phyloP scores from a whole-genome alignment of 2,113 vertebrate species.

The Sitta europaea region DNA sequence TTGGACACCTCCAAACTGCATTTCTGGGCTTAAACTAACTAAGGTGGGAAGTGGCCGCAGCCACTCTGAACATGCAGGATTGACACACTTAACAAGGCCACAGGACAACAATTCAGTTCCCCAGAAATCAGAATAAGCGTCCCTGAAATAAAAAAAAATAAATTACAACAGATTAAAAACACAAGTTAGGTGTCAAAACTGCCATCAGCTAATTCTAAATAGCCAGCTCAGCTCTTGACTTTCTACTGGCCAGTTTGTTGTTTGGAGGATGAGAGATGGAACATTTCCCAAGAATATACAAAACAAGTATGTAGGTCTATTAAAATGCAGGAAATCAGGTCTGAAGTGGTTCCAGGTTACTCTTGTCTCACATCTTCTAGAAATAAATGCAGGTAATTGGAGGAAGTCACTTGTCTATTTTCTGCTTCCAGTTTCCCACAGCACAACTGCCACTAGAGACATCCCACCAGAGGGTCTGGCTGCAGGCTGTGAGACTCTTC shows the following conservation, averaged over 20 bases:
- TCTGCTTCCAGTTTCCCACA: neutral
- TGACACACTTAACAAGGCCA: conserved; percentile 35
- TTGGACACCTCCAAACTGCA: neutral
- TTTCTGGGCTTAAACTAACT: neutral
- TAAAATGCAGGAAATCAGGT: neutral
- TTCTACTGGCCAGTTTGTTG: neutral
- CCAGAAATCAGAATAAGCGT: neutral
- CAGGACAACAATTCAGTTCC: neutral
- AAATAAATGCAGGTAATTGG: neutral
- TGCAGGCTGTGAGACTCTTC: neutral
- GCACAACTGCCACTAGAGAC: neutral
- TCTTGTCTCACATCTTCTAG: neutral
- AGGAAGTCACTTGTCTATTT: neutral
- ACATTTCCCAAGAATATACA: neutral
- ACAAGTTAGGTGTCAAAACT: neutral
- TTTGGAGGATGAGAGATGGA: neutral
- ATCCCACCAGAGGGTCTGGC: neutral
- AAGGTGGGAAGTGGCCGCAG: neutral
- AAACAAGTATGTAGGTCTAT: conserved; percentile 1
- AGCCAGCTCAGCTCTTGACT: neutral
- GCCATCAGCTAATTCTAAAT: neutral
- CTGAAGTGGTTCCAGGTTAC: neutral
- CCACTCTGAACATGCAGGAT: neutral
- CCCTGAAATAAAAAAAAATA: neutral
- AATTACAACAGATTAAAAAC: neutral